These are phyloP conservation scores for Cryptotermes secundus DNA, from an alignment of 1,140 invertebrate genomes.

Conservation along the genomic window DNA sequence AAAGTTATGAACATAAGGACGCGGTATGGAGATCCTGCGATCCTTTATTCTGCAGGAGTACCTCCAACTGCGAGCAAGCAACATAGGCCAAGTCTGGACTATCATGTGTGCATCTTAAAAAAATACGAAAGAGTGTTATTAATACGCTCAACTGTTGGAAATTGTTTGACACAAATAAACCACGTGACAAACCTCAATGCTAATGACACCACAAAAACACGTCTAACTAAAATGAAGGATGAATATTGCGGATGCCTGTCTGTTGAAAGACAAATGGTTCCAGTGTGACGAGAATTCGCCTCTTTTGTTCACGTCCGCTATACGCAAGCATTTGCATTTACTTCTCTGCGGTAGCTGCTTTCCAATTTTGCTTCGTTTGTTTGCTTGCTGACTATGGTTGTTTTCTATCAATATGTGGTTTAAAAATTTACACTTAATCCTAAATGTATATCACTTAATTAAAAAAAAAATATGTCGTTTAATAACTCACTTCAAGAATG, in stretches of 20 bases:
- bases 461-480: too few species aligned
- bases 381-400: background rate
- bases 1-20: background rate
- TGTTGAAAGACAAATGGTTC: background rate
- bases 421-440: background rate
- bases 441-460: too few species aligned
- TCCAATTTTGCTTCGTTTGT: background rate
- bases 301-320: background rate
- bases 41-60: background rate
- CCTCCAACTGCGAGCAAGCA: background rate
- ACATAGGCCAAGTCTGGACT: background rate
- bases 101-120: background rate
- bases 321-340: background rate
- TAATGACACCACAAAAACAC: conserved; percentile 16
- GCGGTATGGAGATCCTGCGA: background rate
- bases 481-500: too few species aligned
- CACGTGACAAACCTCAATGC: conserved; percentile 9
- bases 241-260: background rate
- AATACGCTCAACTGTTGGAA: conserved; percentile 3
- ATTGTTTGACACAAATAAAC: conserved; percentile 1
- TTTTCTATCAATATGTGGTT: background rate
- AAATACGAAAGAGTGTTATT: background rate
- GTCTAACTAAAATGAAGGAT: background rate
- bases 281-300: background rate
- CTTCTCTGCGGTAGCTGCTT: background rate